Evolutionary conservation across 2,888 invertebrate genomes (phyloP), one percentile per base, ranked within the genome.

Genomic region (Belgica antarctica): DNA sequence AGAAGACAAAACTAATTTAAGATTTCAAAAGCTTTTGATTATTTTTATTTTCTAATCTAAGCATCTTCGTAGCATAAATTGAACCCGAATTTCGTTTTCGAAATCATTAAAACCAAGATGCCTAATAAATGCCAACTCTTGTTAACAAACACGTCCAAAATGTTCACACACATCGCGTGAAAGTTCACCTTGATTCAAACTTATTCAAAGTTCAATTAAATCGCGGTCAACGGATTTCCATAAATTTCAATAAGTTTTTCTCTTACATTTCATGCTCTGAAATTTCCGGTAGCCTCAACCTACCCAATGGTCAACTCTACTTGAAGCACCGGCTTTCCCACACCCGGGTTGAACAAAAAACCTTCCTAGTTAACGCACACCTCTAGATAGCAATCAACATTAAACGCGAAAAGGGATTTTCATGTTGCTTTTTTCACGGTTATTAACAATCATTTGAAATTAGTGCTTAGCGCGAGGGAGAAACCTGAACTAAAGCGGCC

Each of bases 311-410:
- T 52, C 17, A n/a, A 52, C 19, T 52, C 52, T n/a, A n/a, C n/a
- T n/a, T n/a, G 12, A 2, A 22, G 8, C 2, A 41, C 12, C 34
- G 5, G 34, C 22, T 52, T 52, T 52, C 52, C 52, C 52, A 52
- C 52, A 52, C 52, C 52, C 52, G 22, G 5, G n/a, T n/a, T n/a
- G n/a, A n/a, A n/a, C n/a, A 31, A 22, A 22, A 52, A 52, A 52
- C 52, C 52, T 52, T 52, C 52, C 52, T 52, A 17, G 52, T 52
- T 52, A 52, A n/a, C 17, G 2, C 52, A n/a, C 52, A 52, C 52
- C 52, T 52, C 22, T 17, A 8, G 52, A 52, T 22, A 5, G 52
- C 52, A 52, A 52, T 41, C 41, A 41, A 4, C 41, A 12, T 41
- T 3, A 31, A 31, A 31, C 34, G 34, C 34, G 34, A 7, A 41